Evolutionary conservation across 2,797 vertebrate genomes (phyloP).

Genomic region (Catharus ustulatus): DNA sequence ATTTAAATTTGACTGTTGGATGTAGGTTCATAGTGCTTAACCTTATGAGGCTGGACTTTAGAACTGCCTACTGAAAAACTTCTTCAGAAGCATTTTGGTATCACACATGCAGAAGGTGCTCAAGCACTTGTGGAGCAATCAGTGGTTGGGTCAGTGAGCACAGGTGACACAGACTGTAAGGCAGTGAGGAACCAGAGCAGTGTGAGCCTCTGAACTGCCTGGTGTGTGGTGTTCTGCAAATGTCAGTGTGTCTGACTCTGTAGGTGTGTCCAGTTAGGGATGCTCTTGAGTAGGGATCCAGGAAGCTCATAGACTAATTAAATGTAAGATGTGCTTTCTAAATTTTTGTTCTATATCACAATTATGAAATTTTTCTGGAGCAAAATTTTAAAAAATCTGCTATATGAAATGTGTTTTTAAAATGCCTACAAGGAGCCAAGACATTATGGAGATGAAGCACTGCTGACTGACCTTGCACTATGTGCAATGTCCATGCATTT

Average conservation of each 20-base stretch:
- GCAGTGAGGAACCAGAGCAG: fast-evolving
- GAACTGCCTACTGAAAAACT: neutral
- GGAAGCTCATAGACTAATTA: neutral
- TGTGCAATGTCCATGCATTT: neutral
- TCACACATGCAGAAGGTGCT: neutral
- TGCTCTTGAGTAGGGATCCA: neutral
- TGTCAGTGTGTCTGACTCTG: neutral
- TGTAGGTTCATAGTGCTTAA: neutral
- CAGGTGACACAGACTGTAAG: neutral
- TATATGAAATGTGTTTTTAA: neutral
- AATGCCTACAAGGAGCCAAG: neutral
- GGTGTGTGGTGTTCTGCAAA: neutral
- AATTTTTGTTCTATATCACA: neutral
- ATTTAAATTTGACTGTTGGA: neutral
- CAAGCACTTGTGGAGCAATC: neutral
- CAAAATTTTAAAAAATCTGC: neutral
- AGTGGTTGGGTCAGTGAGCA: neutral
- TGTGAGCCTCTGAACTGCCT: neutral
- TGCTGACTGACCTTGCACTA: neutral
- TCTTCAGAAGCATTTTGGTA: neutral
- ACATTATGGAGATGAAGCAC: neutral
- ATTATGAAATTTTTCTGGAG: neutral
- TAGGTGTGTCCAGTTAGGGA: neutral
- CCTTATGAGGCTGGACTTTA: neutral
- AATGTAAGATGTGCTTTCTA: neutral